Percentiles rank a stretch among this genome's conserved stretches.
Conservation (phyloP, 2,888 invertebrate species). For the Drosophila anceps region DNA sequence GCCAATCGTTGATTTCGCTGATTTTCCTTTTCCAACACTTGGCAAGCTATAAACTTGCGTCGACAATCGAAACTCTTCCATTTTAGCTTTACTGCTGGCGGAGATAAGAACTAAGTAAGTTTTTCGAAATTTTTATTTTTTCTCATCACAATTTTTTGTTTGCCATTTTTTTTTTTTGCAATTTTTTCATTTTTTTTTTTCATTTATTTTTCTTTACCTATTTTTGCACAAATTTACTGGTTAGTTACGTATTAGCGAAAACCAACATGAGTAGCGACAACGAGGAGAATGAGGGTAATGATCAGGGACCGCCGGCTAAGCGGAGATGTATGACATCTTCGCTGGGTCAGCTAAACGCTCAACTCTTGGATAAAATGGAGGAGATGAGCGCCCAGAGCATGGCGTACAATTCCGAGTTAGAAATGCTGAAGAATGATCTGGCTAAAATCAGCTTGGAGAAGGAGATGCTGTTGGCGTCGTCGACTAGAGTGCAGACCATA, state of each 20-base stretch:
- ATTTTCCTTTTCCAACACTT: no score
- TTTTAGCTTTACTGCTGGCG: not conserved
- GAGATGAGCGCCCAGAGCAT: fast-evolving
- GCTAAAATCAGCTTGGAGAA: not conserved
- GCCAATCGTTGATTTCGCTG: no score
- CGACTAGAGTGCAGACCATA: not conserved
- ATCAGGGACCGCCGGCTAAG: not conserved
- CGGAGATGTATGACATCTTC: not conserved
- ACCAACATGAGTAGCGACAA: not conserved
- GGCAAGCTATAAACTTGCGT: no score
- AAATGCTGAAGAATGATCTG: fast-evolving
- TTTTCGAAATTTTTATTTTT: not conserved
- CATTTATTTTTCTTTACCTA: not conserved
- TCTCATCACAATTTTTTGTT: not conserved
- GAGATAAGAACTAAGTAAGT: not conserved
- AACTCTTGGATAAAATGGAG: not conserved
- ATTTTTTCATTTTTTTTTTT: not conserved
- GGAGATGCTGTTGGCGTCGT: fast-evolving
- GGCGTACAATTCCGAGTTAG: fast-evolving
- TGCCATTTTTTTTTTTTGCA: not conserved
- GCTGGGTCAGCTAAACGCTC: not conserved
- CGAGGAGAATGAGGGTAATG: not conserved
- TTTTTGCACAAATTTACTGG: not conserved
- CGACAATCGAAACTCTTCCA: not conserved
- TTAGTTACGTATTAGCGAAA: no score